phyloP scores from a whole-genome alignment of 2,113 vertebrate genomes.

The Phalacrocorax pelagicus region DNA sequence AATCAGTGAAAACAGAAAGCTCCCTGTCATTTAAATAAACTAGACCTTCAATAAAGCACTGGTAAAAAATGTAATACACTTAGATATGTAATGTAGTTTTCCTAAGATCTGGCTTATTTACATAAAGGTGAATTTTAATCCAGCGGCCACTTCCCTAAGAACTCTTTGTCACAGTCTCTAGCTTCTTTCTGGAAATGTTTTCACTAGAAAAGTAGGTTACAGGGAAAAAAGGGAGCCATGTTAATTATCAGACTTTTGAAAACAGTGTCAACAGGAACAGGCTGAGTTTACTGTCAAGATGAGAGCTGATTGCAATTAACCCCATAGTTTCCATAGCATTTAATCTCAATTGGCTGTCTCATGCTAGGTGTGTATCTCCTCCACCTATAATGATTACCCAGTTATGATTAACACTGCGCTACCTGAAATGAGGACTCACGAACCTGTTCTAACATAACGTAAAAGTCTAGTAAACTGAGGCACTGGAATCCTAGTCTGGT shows the following conservation, averaged over 20 bases:
- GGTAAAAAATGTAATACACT: background rate
- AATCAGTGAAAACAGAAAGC: conserved; percentile 23
- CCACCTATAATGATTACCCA: background rate
- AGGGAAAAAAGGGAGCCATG: background rate
- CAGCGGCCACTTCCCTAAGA: conserved; percentile 13
- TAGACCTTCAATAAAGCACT: background rate
- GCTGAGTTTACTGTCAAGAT: background rate
- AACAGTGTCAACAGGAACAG: conserved; percentile 11
- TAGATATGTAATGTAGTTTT: background rate
- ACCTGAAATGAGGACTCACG: background rate
- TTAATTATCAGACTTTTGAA: conserved; percentile 16
- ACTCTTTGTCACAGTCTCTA: background rate
- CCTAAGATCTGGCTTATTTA: background rate
- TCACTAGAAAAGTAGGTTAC: conserved; percentile 31
- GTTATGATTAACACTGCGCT: background rate
- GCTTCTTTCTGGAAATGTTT: conserved; percentile 17
- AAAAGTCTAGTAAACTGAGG: background rate
- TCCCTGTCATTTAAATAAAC: background rate
- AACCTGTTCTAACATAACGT: background rate
- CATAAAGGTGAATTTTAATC: conserved; percentile 55
- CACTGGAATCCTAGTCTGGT: background rate
- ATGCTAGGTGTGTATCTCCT: background rate
- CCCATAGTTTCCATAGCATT: background rate
- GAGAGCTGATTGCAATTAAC: background rate
- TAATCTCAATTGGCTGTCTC: background rate